Base-by-base conservation (phyloP, 2,113 vertebrate species). In the Gulo gulo region DNA sequence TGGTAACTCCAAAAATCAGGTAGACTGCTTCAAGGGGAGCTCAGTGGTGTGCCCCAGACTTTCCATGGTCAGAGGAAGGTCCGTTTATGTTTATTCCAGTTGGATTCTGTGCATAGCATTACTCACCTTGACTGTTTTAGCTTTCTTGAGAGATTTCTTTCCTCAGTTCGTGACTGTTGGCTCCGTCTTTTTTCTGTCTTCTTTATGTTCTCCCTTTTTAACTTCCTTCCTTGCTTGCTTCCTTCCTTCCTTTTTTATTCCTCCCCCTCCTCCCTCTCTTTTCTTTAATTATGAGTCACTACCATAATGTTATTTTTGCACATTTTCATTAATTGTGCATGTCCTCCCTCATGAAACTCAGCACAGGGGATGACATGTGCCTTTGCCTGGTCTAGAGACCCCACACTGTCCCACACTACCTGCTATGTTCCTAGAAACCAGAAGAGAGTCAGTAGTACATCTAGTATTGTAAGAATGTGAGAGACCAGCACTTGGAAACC, bases 241-340 rank as follows among this genome's bases (percentile, higher is more conserved):
- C 0, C 36, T 59, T 57, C 18, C 24, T 52, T 52, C 21, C 29
- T 84, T 24, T n/a, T 50, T 34, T 6, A 13, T 45, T 11, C 26
- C 9, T 8, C 18, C 3, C 31, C 15, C 36, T 7, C 67, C 14
- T 61, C 14, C 14, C 18, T 24, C 8, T 9, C 7, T 74, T 42
- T 67, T 52, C 65, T 61, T 69, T 47, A 52, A 0, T 69, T 74
- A 26, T 91, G 10, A 50, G 20, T 71, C 50, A 84, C 21, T 76
- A 11, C 1, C 24, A 10, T 42, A 84, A 71, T 34, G 73, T 65
- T 96, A 91, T 80, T 91, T 94, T 93, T 81, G 16, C 6, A 65
- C 2, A 18, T 78, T 9, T 97, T 97, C 29, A 87, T 94, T 91
- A 61, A 91, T 94, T 18, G 34, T 76, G 2, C 1, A 61, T 92